Base-by-base conservation (phyloP, 2,797 vertebrate species). In the Hirundo rustica region DNA sequence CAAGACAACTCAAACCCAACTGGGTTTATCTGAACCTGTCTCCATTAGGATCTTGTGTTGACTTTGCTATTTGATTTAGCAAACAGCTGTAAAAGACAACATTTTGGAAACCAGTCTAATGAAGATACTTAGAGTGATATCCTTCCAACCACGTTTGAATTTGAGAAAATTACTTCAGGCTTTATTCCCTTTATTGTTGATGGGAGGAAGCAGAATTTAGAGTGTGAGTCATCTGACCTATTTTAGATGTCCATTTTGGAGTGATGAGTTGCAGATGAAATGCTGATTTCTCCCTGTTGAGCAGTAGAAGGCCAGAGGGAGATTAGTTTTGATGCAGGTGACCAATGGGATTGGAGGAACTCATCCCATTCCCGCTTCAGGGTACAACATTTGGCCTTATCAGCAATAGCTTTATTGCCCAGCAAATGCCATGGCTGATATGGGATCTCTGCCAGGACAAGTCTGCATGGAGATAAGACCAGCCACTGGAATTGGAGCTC, bases 211-310 rank as follows among this genome's bases (percentile, higher is more conserved):
- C 47, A 88, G 47, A 89, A 62, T 86, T 93, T 40, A 78, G 61
- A 42, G 36, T 30, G 36, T 95, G 95, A 96, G 44, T 93, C 94
- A 92, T 94, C 74, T 89, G 91, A 81, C 87, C 89, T 91, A 82
- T 85, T 96, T 96, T 60, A 65, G 72, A 64, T 92, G 68, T 92
- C 76, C 53, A 18, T 83, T 93, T 92, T 57, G 72, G 71, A 91
- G 84, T 85, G 92, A 85, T 93, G 91, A 89, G 55, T 76, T 96
- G 60, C 89, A 93, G 96, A 89, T 89, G 86, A 91, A 92, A 85
- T 45, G 23, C 75, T 76, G n/a, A 89, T 53, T 92, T 84, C 54
- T 68, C 44, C 66, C n/a, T 5, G 0, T 7, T 86, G 62, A 72
- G 50, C 68, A 76, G 22, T 34, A 42, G 42, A 87, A 57, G 20